Conservation (phyloP, 2,113 vertebrate genomes). For the Globicephala melas region DNA sequence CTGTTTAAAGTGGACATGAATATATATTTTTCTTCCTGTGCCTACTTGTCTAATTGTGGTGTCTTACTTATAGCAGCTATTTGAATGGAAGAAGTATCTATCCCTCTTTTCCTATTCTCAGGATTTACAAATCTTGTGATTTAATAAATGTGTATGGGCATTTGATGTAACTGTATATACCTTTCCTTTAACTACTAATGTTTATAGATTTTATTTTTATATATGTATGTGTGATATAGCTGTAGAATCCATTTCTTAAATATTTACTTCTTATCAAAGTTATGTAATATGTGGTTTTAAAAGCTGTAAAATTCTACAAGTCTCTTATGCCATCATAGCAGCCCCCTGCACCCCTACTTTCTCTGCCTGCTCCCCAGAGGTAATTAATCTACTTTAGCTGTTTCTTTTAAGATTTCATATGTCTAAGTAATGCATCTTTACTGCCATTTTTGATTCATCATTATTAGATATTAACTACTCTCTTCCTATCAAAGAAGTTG, state of each 20-base stretch:
- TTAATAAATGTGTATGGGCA: too few species aligned
- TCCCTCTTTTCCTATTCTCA: neutral
- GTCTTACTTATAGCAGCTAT: neutral
- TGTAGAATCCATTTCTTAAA: neutral
- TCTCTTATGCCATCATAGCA: neutral
- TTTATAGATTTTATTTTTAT: neutral
- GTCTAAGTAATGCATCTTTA: accelerated
- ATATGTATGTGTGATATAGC: neutral
- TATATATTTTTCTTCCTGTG: neutral
- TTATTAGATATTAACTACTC: neutral
- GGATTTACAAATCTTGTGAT: too few species aligned
- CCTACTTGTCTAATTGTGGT: neutral
- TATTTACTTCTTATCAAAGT: neutral
- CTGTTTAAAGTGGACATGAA: neutral
- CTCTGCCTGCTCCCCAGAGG: neutral
- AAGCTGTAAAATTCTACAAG: neutral
- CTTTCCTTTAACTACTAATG: neutral
- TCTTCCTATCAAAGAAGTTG: neutral
- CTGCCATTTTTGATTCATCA: neutral
- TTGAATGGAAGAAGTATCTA: neutral
- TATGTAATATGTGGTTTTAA: neutral
- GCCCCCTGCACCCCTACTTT: neutral
- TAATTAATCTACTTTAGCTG: neutral
- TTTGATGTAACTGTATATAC: neutral
- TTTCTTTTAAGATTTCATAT: neutral